Evolutionary conservation across 2,797 vertebrate genomes (phyloP).

Genomic region (Enteromius treurensis): DNA sequence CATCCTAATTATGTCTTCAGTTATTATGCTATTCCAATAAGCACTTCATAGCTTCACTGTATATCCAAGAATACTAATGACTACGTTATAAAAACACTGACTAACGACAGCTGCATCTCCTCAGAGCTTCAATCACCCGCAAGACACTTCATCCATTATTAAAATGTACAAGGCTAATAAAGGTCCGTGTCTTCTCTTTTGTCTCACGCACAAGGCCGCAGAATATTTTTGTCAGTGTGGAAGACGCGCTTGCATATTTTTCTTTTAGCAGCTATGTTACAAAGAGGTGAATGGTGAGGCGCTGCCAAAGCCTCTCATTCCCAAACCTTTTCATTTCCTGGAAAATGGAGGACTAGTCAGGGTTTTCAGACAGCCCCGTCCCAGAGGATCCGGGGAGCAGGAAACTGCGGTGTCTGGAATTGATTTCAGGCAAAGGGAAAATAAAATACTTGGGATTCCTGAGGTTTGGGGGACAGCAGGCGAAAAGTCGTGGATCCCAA

Average conservation of each 20-base stretch:
- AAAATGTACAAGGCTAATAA: constrained; percentile 60
- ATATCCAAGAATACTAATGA: constrained; percentile 63
- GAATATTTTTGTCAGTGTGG: constrained; percentile 57
- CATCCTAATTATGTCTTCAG: constrained; percentile 62
- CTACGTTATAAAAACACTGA: constrained; percentile 59
- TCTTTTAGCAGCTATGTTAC: constrained; percentile 49
- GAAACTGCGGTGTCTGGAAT: constrained; percentile 80
- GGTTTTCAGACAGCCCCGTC: constrained; percentile 58
- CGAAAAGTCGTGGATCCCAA: constrained; percentile 61
- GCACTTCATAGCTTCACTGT: constrained; percentile 55
- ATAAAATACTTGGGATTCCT: constrained; percentile 82
- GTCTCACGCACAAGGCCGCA: constrained; percentile 43
- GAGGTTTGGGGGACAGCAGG: constrained; percentile 66
- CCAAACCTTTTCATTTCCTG: constrained; percentile 61
- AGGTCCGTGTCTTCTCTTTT: constrained; percentile 50
- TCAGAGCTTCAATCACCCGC: constrained; percentile 56
- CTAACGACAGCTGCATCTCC: constrained; percentile 64
- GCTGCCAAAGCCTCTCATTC: constrained; percentile 52
- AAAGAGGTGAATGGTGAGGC: constrained; percentile 37
- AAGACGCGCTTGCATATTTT: constrained; percentile 53
- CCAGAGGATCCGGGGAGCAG: constrained; percentile 67
- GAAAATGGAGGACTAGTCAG: constrained; percentile 56
- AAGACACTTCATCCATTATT: constrained; percentile 60
- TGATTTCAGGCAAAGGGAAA: constrained; percentile 80
- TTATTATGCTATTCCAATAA: constrained; percentile 63